These are phyloP conservation scores for Catostomus latipinnis DNA, from an alignment of 2,797 vertebrate species.

Conservation along the genomic window DNA sequence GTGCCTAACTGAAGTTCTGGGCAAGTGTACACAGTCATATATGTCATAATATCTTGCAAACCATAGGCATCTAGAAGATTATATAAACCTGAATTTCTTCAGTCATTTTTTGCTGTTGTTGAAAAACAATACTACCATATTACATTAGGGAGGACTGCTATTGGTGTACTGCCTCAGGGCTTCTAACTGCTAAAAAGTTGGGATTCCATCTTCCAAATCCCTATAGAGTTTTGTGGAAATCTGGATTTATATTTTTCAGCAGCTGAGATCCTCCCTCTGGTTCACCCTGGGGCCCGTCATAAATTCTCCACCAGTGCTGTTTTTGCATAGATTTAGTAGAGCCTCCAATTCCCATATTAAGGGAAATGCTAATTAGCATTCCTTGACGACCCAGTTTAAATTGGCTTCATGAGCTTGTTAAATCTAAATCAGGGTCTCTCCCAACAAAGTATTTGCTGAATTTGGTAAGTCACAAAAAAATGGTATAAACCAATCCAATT, in stretches of 20 bases:
- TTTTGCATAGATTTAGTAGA: neutral
- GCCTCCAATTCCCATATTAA: constrained; percentile 17
- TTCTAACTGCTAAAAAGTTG: constrained; percentile 52
- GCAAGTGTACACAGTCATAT: neutral
- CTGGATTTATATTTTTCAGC: constrained; percentile 49
- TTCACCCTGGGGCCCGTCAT: constrained; percentile 42
- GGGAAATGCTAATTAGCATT: constrained; percentile 11
- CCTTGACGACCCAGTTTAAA: constrained; percentile 6
- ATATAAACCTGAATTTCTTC: constrained; percentile 20
- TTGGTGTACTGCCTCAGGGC: constrained; percentile 60
- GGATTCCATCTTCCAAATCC: constrained; percentile 56
- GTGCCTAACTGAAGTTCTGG: neutral
- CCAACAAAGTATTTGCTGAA: neutral
- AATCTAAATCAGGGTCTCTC: neutral
- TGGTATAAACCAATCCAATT: neutral
- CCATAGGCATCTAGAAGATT: neutral
- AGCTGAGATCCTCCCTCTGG: constrained; percentile 45
- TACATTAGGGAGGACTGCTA: constrained; percentile 54
- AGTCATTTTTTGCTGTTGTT: constrained; percentile 31
- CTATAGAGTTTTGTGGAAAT: constrained; percentile 50
- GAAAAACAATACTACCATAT: constrained; percentile 55
- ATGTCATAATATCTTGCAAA: neutral
- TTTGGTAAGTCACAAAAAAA: constrained; percentile 2
- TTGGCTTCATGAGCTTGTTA: constrained; percentile 16
- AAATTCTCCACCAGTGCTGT: constrained; percentile 24